A percentile compares a stretch with the other conserved stretches of the same genome.
Conservation (phyloP, 2,888 invertebrate species). For the Dynastes hyllus region DNA sequence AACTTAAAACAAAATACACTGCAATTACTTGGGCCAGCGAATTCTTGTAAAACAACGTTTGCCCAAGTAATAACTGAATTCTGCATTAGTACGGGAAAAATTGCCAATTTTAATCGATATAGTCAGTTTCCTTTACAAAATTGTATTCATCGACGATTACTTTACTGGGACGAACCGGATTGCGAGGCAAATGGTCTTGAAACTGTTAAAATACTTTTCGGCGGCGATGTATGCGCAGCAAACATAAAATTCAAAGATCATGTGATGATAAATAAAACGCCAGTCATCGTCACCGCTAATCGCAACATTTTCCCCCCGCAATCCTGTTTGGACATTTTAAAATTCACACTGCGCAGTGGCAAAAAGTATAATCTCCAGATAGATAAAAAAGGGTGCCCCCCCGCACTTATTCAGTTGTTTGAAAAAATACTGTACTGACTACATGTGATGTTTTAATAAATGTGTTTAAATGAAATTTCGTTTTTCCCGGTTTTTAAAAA, state of each 20-base stretch:
- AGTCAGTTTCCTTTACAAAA: constrained; percentile 9
- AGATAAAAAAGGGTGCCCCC: too few relatives aligned
- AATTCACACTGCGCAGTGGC: too few relatives aligned
- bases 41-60: neutral
- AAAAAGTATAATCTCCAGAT: too few relatives aligned
- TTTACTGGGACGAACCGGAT: constrained; percentile 4
- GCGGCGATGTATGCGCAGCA: too few relatives aligned
- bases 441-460: too few relatives aligned
- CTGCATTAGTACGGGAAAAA: neutral
- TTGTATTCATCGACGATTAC: neutral
- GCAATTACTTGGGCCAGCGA: neutral
- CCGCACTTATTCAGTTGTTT: too few relatives aligned
- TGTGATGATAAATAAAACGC: neutral
- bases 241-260: too few relatives aligned
- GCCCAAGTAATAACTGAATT: neutral
- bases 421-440: too few relatives aligned
- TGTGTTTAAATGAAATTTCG: too few relatives aligned
- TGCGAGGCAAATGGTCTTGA: neutral
- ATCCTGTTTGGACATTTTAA: neutral
- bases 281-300: neutral
- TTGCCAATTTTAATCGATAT: neutral
- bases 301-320: neutral
- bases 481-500: too few relatives aligned
- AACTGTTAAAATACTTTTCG: neutral
- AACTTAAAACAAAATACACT: neutral